Percentiles rank a stretch among this genome's conserved stretches.
Conservation (phyloP, 2,113 vertebrate genomes). For the Corythoichthys intestinalis region DNA sequence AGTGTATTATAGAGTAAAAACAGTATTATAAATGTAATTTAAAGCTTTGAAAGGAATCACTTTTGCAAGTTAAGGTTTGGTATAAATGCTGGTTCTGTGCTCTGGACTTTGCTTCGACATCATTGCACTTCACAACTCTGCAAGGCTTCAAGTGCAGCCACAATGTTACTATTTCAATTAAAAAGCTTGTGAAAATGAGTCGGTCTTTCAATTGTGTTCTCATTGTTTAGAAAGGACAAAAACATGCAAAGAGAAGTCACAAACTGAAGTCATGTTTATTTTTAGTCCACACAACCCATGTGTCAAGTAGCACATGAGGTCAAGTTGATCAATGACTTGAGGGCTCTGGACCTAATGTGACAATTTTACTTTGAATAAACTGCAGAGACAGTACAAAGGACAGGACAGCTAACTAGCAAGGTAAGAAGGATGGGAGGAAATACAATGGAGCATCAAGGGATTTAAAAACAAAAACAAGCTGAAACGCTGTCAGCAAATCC, state of each 20-base stretch:
- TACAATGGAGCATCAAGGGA: slow-evolving; percentile 27
- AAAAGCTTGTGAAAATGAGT: slow-evolving; percentile 43
- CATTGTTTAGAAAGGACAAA: slow-evolving; percentile 5
- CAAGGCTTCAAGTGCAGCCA: slow-evolving; percentile 63
- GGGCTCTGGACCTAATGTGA: slow-evolving; percentile 60
- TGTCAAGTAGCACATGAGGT: slow-evolving; percentile 54
- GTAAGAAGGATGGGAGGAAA: slow-evolving; percentile 33
- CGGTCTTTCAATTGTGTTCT: neutral
- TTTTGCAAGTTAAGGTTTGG: slow-evolving; percentile 55
- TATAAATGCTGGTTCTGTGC: neutral
- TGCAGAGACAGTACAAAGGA: slow-evolving; percentile 57
- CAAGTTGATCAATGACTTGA: slow-evolving; percentile 45
- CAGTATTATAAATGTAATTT: slow-evolving; percentile 88
- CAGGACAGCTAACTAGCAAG: slow-evolving; percentile 53
- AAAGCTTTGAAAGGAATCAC: slow-evolving; percentile 72
- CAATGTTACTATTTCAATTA: slow-evolving; percentile 62
- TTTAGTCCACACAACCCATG: slow-evolving; percentile 67
- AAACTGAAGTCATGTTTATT: slow-evolving; percentile 64
- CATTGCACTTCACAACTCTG: slow-evolving; percentile 45
- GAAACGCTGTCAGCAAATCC: slow-evolving; percentile 72
- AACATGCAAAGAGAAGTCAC: neutral
- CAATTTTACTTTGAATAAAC: slow-evolving; percentile 59
- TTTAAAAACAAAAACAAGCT: slow-evolving; percentile 32
- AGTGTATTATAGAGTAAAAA: slow-evolving; percentile 82
- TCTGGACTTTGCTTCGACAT: slow-evolving; percentile 50